Base-by-base conservation (phyloP, 1,140 invertebrate genomes). In the Calliphora vicina region DNA sequence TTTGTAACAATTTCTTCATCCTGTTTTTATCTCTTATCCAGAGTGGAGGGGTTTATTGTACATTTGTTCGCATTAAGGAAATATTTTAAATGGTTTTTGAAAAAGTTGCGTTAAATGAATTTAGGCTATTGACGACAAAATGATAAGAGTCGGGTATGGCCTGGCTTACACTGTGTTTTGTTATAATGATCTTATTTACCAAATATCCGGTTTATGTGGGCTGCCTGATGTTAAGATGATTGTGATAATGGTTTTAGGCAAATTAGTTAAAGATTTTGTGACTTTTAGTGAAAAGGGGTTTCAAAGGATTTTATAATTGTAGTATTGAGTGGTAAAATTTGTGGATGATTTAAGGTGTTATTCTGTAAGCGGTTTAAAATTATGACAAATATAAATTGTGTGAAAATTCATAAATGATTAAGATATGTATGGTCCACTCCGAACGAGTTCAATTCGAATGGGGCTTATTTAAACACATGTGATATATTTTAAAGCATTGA, bases 121-220 rank as follows among this genome's bases (percentile, higher is more conserved):
- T 73, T 73, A 74, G 72, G 72, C 25, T 74, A 2, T 74, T 29
- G 45, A 50, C 45, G 45, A 50, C 45, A 50, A 50, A 50, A 13
- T 50, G 45, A 17, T 50, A 50, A 50, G 17, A 13, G 45, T 17
- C 12, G 8, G 17, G 15, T 17, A 10, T 3, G 3, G 45, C 23
- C 71, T 72, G 27, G 0, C 72, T 74, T 29, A n/a, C 17, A 35
- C 17, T 61, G 10, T 61, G 15, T 61, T 26, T 45, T 78, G n/a
- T 17, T 43, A 45, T 78, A 35, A 43, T 78, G 74, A 78, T 78
- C 74, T 42, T 43, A 78, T 78, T 43, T 78, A 78, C 74, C 74
- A 25, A 17, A 78, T 78, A 78, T 78, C 74, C 74, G 74, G 74
- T 78, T 78, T 43, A 78, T 78, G 74, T 43, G 74, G 74, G 74